Evolutionary conservation across 2,888 invertebrate genomes (phyloP).

Genomic region (Caenorhabditis sulstoni): DNA sequence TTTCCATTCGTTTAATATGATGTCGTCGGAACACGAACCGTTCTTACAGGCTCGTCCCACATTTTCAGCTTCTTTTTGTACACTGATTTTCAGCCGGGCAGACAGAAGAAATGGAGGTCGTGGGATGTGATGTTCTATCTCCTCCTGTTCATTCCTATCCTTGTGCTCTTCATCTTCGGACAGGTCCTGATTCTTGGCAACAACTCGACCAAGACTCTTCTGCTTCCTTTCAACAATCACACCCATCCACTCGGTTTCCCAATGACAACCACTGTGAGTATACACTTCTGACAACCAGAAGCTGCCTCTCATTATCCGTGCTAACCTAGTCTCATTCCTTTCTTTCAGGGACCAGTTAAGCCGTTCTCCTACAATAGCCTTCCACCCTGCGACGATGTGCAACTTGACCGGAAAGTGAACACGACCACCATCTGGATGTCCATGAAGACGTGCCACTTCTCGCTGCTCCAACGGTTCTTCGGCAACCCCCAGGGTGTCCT

Average conservation of each 20-base stretch:
- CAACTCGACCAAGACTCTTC: neutral
- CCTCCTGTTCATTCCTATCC: neutral
- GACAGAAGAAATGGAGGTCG: neutral
- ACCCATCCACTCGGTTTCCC: neutral
- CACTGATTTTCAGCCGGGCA: neutral
- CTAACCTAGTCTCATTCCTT: too few relatives aligned
- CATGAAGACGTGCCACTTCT: conserved; percentile 4
- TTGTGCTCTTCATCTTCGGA: neutral
- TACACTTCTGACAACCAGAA: neutral
- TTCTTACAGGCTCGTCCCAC: neutral
- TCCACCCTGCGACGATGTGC: neutral
- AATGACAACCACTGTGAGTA: neutral
- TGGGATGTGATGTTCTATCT: conserved; percentile 7
- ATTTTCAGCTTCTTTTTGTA: too few relatives aligned
- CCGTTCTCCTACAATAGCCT: neutral
- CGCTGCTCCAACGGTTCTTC: conserved; percentile 16
- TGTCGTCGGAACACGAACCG: conserved; percentile 5
- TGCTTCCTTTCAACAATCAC: conserved; percentile 1
- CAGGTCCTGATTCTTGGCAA: neutral
- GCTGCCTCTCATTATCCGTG: too few relatives aligned
- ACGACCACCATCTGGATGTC: neutral
- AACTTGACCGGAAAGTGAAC: neutral
- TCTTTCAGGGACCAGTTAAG: neutral
- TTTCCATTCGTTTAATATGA: neutral
- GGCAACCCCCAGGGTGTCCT: neutral